These are phyloP conservation scores for Chymomyza caudatula DNA, from an alignment of 2,888 invertebrate species.

Conservation along the genomic window DNA sequence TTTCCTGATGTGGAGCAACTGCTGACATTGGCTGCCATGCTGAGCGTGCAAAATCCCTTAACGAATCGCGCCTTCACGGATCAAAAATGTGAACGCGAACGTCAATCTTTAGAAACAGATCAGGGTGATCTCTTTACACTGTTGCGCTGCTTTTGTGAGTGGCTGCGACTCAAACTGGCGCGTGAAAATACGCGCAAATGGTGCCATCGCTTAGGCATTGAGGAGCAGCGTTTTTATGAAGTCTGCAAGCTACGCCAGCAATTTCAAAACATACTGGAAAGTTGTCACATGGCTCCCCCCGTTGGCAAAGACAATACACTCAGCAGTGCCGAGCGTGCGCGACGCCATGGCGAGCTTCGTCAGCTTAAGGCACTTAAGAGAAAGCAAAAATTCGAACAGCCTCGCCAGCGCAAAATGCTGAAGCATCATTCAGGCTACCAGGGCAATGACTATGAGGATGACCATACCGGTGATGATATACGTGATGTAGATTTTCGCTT, in stretches of 20 bases:
- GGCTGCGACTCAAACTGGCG: slow-evolving; percentile 88
- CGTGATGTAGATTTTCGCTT: slow-evolving; percentile 92
- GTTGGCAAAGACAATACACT: slow-evolving; percentile 79
- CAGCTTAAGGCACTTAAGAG: slow-evolving; percentile 90
- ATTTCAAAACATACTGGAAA: slow-evolving; percentile 89
- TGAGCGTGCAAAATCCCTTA: slow-evolving; percentile 96
- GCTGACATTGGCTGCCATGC: slow-evolving; percentile 91
- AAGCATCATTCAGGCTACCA: slow-evolving; percentile 73
- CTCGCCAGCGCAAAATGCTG: slow-evolving; percentile 83
- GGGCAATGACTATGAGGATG: slow-evolving; percentile 76
- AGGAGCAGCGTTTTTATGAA: slow-evolving; percentile 98
- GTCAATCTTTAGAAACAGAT: slow-evolving; percentile 91
- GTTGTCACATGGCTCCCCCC: slow-evolving; percentile 80
- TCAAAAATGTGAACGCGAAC: slow-evolving; percentile 87
- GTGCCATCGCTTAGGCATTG: slow-evolving; percentile 93
- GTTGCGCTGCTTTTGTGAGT: slow-evolving; percentile 90
- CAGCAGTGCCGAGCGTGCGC: slow-evolving; percentile 86
- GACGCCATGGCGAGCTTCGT: slow-evolving; percentile 93
- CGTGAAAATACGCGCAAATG: slow-evolving; percentile 83
- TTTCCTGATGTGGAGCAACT: slow-evolving; percentile 93
- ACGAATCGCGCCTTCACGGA: slow-evolving; percentile 93
- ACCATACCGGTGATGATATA: slow-evolving; percentile 83
- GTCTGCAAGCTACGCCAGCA: slow-evolving; percentile 95
- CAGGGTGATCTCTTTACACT: slow-evolving; percentile 97
- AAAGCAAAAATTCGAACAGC: slow-evolving; percentile 85